phyloP scores from a whole-genome alignment of 2,888 invertebrate species.

The Melolontha melolontha region DNA sequence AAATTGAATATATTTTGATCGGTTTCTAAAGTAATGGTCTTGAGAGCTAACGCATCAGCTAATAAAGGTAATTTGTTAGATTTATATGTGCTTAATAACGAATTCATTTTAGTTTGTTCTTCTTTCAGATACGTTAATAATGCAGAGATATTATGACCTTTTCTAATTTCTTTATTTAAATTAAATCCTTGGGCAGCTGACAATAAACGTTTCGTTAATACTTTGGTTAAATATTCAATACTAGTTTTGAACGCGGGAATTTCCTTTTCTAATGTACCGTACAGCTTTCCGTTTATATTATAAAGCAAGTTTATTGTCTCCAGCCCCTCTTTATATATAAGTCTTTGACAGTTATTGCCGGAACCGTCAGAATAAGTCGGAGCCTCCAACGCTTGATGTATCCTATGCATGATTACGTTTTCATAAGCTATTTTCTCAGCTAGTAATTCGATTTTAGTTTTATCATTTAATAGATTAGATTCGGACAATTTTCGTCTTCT shows the following conservation, averaged over 20 bases:
- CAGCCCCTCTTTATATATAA: slow-evolving; percentile 76
- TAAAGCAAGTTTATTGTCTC: slow-evolving; percentile 84
- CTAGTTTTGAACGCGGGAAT: slow-evolving; percentile 63
- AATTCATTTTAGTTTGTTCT: slow-evolving; percentile 46
- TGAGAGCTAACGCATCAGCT: slow-evolving; percentile 77
- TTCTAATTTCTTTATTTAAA: slow-evolving; percentile 12
- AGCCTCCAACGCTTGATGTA: slow-evolving; percentile 75
- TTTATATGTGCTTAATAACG: slow-evolving; percentile 69
- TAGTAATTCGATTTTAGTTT: slow-evolving; percentile 76
- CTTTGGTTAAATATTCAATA: slow-evolving; percentile 80
- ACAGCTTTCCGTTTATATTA: slow-evolving; percentile 76
- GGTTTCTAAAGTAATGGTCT: slow-evolving; percentile 72
- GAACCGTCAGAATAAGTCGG: slow-evolving; percentile 47
- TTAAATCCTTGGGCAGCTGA: slow-evolving; percentile 52
- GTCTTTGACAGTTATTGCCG: slow-evolving; percentile 68
- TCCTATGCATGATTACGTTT: slow-evolving; percentile 74
- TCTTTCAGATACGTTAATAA: slow-evolving; percentile 47
- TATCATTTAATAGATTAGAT: slow-evolving; percentile 76
- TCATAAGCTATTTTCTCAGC: slow-evolving; percentile 87
- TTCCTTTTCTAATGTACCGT: slow-evolving; percentile 67
- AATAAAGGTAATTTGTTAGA: slow-evolving; percentile 76
- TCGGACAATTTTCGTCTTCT: slow-evolving; percentile 75
- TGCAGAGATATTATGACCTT: slow-evolving; percentile 41
- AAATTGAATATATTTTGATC: slow-evolving; percentile 57
- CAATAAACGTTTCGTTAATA: slow-evolving; percentile 78